phyloP scores from a whole-genome alignment of 1,140 invertebrate species.

The honey bee (Apis mellifera) region DNA sequence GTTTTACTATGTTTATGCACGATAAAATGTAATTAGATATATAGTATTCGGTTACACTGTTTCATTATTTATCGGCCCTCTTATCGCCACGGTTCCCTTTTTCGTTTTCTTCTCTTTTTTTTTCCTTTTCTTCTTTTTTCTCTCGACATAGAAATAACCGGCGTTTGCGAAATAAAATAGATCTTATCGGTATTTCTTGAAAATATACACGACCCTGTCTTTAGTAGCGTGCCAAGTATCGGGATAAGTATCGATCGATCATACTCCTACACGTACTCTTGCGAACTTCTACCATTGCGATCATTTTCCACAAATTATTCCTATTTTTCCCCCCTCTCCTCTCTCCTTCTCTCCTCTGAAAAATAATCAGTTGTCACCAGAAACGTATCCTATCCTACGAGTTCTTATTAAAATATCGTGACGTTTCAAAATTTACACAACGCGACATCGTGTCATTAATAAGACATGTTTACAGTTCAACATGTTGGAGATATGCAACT shows the following conservation, averaged over 20 bases:
- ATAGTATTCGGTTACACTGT: not conserved
- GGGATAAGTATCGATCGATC: slow-evolving; percentile 6
- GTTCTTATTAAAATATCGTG: not conserved
- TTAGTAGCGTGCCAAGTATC: not conserved
- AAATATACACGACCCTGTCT: not conserved
- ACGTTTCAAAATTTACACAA: not conserved
- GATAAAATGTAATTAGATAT: not conserved
- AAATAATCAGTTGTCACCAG: not conserved
- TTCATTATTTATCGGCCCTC: not conserved
- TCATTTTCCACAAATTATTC: not conserved
- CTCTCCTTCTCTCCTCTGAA: no score
- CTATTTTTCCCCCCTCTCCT: not conserved
- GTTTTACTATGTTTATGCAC: not conserved
- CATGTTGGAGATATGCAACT: no score
- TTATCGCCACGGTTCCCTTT: not conserved
- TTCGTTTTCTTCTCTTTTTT: no score
- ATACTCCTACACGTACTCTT: not conserved
- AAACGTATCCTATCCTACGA: not conserved
- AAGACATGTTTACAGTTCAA: no score
- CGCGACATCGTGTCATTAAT: no score
- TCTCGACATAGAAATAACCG: not conserved
- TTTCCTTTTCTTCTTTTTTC: no score
- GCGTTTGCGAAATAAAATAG: not conserved
- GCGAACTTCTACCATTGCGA: not conserved
- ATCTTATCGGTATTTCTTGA: not conserved